Evolutionary conservation across 2,113 vertebrate species (phyloP).

Genomic region (Trematocara unimaculatum): DNA sequence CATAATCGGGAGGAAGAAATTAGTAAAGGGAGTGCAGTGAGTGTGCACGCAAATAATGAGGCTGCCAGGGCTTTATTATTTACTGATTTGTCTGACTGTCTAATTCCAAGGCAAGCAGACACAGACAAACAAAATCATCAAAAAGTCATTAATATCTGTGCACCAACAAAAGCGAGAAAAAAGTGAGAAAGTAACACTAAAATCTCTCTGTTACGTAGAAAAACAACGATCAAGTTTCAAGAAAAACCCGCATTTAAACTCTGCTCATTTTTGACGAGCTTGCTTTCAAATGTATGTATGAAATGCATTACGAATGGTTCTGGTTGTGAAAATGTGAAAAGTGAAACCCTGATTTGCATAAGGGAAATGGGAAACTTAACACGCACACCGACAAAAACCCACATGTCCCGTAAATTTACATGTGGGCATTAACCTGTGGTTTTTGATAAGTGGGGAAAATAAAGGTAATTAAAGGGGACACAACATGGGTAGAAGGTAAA

Average conservation of each 20-base stretch:
- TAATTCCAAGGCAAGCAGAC: neutral
- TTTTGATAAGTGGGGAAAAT: neutral
- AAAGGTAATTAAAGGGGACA: neutral
- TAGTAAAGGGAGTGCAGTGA: neutral
- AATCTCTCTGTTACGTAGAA: neutral
- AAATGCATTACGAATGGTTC: neutral
- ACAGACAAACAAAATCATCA: neutral
- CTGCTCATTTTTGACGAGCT: neutral
- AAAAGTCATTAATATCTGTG: neutral
- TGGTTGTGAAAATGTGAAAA: neutral
- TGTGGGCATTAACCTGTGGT: constrained; percentile 13
- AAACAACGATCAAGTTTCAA: neutral
- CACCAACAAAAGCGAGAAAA: neutral
- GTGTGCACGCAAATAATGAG: neutral
- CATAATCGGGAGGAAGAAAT: neutral
- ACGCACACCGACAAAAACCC: constrained; percentile 7
- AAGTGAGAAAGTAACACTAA: neutral
- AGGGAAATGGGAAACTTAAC: constrained; percentile 13
- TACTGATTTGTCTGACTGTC: neutral
- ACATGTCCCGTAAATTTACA: constrained; percentile 39
- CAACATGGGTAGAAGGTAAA: neutral
- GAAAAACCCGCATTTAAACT: neutral
- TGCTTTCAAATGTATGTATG: neutral
- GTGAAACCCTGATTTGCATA: constrained; percentile 35
- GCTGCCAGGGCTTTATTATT: neutral